These are phyloP conservation scores for Strigamia crassipes DNA, from an alignment of 2,888 invertebrate genomes.

Conservation along the genomic window DNA sequence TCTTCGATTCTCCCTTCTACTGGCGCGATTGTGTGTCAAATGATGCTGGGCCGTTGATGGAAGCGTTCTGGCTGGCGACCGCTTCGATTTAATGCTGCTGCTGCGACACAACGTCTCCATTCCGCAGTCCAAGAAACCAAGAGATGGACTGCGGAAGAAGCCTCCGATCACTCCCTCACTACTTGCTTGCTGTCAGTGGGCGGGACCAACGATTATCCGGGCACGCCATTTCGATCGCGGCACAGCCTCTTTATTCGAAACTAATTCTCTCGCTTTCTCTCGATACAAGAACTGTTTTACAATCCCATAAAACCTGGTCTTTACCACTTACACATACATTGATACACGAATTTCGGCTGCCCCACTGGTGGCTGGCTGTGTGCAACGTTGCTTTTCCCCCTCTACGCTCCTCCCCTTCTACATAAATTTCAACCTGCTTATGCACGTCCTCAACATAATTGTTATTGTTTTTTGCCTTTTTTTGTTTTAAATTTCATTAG, in stretches of 20 bases:
- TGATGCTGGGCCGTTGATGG: conserved; percentile 1
- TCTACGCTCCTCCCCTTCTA: not conserved
- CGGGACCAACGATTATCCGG: conserved; percentile 46
- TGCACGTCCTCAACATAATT: conserved; percentile 30
- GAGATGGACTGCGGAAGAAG: conserved; percentile 39
- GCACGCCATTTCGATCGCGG: conserved; percentile 42
- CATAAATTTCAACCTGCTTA: conserved; percentile 31
- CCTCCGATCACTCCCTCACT: conserved; percentile 38
- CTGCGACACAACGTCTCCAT: conserved; percentile 21
- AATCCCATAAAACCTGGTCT: conserved; percentile 7
- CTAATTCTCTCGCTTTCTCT: conserved; percentile 44
- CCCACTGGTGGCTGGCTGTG: not conserved
- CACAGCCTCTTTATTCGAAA: conserved; percentile 46
- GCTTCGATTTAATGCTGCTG: conserved; percentile 17
- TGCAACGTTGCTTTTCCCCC: not conserved
- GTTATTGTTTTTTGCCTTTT: not conserved
- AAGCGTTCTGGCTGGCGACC: not conserved
- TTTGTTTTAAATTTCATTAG: not conserved
- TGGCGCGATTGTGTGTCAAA: not conserved
- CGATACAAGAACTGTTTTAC: conserved; percentile 40
- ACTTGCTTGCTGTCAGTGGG: conserved; percentile 41
- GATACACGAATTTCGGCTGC: conserved; percentile 1
- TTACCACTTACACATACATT: conserved; percentile 34
- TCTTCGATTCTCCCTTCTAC: not conserved
- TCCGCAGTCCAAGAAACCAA: conserved; percentile 39